Evolutionary conservation across 2,113 vertebrate species (phyloP).

Genomic region (Nesoenas mayeri): DNA sequence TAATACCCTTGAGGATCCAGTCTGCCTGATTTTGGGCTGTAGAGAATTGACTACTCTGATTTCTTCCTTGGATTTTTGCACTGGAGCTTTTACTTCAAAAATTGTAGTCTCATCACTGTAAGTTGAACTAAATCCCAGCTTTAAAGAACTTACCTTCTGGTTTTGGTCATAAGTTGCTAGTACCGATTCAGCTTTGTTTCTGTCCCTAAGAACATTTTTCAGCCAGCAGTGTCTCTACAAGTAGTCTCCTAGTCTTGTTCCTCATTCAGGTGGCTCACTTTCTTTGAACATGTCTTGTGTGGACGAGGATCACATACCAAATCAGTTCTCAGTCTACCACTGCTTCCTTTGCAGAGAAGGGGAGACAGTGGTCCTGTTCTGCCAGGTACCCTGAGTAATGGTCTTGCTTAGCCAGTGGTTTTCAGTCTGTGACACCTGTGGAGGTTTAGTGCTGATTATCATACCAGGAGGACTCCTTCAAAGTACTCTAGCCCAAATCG

Average conservation of each 20-base stretch:
- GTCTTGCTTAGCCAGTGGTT: not conserved
- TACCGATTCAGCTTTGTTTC: not conserved
- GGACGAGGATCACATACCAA: not conserved
- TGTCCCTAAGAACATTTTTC: not conserved
- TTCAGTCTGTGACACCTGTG: not conserved
- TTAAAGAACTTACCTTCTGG: not conserved
- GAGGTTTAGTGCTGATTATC: not conserved
- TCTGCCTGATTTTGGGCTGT: not conserved
- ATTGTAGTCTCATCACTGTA: not conserved
- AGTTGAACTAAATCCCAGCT: not conserved
- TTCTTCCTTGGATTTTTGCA: not conserved
- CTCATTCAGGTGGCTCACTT: not conserved
- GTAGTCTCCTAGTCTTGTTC: not conserved
- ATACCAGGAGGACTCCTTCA: not conserved
- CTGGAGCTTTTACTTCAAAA: not conserved
- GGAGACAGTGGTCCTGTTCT: not conserved
- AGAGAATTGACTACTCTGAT: not conserved
- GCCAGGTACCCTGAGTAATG: not conserved
- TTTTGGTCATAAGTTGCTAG: not conserved
- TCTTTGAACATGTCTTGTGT: not conserved
- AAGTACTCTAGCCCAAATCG: not conserved
- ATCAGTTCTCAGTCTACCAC: not conserved
- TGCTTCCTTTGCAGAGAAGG: not conserved
- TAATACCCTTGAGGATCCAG: not conserved
- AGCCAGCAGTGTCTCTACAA: not conserved